A percentile compares a stretch with the other conserved stretches of the same genome.
These are phyloP conservation scores for Caerostris extrusa DNA, from an alignment of 1,140 invertebrate species.

Conservation along the genomic window DNA sequence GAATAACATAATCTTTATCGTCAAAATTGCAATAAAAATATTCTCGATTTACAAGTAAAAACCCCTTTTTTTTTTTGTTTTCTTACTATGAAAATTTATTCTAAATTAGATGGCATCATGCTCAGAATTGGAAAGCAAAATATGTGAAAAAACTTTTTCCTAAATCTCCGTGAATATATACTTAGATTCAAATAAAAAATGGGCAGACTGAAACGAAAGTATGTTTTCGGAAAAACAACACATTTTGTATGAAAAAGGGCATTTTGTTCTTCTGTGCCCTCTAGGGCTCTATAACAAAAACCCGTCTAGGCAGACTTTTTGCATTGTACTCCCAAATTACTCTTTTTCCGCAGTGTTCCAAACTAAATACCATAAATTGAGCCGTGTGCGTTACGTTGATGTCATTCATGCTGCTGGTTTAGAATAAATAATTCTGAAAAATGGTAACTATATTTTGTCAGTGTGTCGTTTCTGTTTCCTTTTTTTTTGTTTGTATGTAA, in stretches of 20 bases:
- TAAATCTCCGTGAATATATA: neutral
- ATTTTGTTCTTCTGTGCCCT: neutral
- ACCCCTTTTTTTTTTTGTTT: no score
- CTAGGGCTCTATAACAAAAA: constrained; percentile 27
- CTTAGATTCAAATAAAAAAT: neutral
- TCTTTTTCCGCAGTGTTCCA: neutral
- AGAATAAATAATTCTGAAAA: no score
- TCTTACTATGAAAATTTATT: no score
- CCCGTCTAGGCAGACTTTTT: neutral
- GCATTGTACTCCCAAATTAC: neutral
- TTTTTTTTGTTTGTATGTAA: neutral
- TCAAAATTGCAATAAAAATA: no score
- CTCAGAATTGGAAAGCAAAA: no score
- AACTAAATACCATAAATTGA: neutral
- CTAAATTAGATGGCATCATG: no score
- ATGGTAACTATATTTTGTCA: no score
- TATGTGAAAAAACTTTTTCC: neutral
- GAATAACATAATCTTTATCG: no score
- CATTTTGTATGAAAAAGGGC: neutral
- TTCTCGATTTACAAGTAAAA: no score
- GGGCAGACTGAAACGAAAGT: neutral
- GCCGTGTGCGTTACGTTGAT: neutral
- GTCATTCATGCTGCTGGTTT: no score
- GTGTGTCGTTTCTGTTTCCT: no score
- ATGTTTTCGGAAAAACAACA: neutral